Base-by-base conservation (phyloP, 2,888 invertebrate species). In the Emmelina monodactyla region DNA sequence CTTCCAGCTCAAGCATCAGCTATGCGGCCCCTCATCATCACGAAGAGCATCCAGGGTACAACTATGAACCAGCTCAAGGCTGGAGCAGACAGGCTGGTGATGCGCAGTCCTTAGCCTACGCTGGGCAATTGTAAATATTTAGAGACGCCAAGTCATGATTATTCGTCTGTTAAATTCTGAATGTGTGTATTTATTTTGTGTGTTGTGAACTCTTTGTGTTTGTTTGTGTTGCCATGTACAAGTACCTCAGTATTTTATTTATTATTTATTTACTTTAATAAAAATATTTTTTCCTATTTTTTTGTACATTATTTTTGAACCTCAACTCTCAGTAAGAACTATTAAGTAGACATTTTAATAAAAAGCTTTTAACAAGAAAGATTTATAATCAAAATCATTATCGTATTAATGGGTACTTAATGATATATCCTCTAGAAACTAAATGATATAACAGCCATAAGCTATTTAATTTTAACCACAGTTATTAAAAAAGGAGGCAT, bases 61-160 rank as follows among this genome's bases (percentile, higher is more conserved):
- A 78, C 35, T 69, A 84, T 71, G 62, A 65, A 50, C 68, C 83
- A 51, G 70, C 87, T 52, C 58, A 80, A 68, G 84, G 81, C 10
- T 88, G 87, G 69, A 87, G 88, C 43, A 80, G 89, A 49, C 65
- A 88, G 45, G 82, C 86, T 44, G 83, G 81, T 29, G 85, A 87
- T 45, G 85, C 85, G 10, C 84, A 88, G 40, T 84, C 85, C 22
- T 57, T 90, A 55, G 89, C 91, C 12, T 92, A 91, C 57, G 56
- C 66, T 31, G 73, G 65, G 9, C 78, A 79, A 46, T 39, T 69
- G 43, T 59, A 50, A 58, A 34, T 43, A 25, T 25, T 4, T 25
- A 25, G 25, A n/a, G n/a, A n/a, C n/a, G n/a, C 25, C 25, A 25
- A 25, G 25, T 7, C 11, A 7, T 19, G 9, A 19, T 19, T 25